phyloP scores from a whole-genome alignment of 2,888 invertebrate species.

The Portevinia maculata region DNA sequence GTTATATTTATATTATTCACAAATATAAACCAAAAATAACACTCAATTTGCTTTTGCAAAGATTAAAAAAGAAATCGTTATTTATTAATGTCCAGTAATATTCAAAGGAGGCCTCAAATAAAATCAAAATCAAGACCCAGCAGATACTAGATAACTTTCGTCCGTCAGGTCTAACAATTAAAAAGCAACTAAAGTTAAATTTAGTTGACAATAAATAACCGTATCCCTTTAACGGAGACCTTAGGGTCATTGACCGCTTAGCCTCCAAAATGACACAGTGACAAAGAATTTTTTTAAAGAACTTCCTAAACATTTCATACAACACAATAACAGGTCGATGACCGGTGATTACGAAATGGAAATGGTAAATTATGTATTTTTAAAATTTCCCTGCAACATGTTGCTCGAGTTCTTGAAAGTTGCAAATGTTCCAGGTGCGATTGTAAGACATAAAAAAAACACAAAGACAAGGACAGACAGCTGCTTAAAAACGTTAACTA shows the following conservation, averaged over 20 bases:
- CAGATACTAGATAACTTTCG: constrained; percentile 65
- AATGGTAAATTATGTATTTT: not conserved
- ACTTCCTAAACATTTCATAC: not conserved
- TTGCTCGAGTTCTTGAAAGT: not conserved
- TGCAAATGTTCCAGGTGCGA: not conserved
- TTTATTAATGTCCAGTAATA: constrained; percentile 20
- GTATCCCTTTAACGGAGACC: constrained; percentile 54
- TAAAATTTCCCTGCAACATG: not conserved
- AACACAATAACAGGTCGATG: constrained; percentile 24
- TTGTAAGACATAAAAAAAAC: not conserved
- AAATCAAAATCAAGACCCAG: constrained; percentile 43
- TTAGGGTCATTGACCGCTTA: constrained; percentile 50
- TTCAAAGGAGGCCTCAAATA: not conserved
- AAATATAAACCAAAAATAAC: not conserved
- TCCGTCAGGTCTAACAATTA: constrained; percentile 64
- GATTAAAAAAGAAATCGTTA: not conserved
- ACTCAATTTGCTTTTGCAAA: not conserved
- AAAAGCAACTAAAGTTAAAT: constrained; percentile 43
- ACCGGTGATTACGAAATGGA: constrained; percentile 21
- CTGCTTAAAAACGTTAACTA: not conserved
- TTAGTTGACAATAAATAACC: constrained; percentile 25
- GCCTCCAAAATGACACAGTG: constrained; percentile 3
- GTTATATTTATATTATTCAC: no score
- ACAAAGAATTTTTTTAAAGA: constrained; percentile 3
- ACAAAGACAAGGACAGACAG: constrained; percentile 3